phyloP scores from a whole-genome alignment of 2,113 vertebrate species.

The Chascanopsetta lugubris region DNA sequence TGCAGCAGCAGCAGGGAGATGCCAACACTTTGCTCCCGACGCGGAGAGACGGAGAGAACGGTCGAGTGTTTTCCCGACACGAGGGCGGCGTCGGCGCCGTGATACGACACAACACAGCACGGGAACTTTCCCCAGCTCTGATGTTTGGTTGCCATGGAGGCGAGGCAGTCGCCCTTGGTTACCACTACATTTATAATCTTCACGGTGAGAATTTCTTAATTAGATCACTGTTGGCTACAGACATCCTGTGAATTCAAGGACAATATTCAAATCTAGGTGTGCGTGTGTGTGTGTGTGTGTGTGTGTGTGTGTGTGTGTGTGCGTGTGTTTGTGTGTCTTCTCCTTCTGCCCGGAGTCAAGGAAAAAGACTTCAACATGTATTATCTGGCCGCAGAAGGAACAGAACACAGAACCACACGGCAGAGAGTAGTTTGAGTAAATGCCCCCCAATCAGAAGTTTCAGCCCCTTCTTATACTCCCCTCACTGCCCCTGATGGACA shows the following conservation, averaged over 20 bases:
- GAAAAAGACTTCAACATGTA: too few relatives aligned
- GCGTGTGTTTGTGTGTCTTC: too few relatives aligned
- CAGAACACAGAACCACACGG: too few relatives aligned
- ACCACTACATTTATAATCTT: conserved; percentile 40
- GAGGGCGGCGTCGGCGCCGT: neutral
- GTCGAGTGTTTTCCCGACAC: neutral
- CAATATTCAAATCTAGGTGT: neutral
- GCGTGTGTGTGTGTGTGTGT: too few relatives aligned
- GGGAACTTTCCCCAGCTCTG: conserved; percentile 24
- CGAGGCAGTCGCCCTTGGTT: conserved; percentile 47
- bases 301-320: too few relatives aligned
- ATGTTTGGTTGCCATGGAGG: conserved; percentile 61
- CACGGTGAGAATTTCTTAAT: conserved; percentile 59
- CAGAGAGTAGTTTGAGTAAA: too few relatives aligned
- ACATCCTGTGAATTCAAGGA: conserved; percentile 42
- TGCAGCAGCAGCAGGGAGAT: neutral
- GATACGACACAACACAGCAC: conserved; percentile 38
- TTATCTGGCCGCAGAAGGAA: too few relatives aligned
- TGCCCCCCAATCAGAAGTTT: too few relatives aligned
- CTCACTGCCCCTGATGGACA: too few relatives aligned
- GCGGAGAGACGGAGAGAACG: neutral
- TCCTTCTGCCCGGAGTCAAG: too few relatives aligned
- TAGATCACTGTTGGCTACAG: conserved; percentile 47
- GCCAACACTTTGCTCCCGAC: conserved; percentile 6
- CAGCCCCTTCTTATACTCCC: too few relatives aligned